These are phyloP conservation scores for Centrocercus urophasianus DNA, from an alignment of 2,113 vertebrate species.

Conservation along the genomic window DNA sequence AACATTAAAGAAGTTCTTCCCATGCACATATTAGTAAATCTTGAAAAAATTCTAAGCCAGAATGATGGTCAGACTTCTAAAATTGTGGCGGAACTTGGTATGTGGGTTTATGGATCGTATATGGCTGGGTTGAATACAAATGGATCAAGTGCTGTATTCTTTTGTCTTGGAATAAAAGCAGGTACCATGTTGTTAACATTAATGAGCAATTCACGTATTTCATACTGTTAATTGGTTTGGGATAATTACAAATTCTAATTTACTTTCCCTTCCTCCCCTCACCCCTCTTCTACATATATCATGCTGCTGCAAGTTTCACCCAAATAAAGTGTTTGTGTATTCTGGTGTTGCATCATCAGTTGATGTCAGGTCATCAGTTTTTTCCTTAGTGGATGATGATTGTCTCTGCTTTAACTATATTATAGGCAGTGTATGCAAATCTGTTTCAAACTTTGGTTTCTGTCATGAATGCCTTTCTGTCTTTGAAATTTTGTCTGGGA, in stretches of 20 bases:
- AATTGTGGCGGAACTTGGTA: fast-evolving
- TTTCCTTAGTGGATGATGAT: not conserved
- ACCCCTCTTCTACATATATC: fast-evolving
- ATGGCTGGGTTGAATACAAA: not conserved
- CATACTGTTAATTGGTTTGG: not conserved
- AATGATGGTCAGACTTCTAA: not conserved
- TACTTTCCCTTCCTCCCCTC: not conserved
- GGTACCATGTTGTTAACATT: fast-evolving
- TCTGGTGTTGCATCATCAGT: not conserved
- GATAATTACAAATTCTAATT: not conserved
- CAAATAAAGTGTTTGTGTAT: not conserved
- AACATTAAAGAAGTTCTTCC: fast-evolving
- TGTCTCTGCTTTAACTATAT: not conserved
- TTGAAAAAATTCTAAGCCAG: not conserved
- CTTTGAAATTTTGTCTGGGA: not conserved
- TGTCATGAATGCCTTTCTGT: not conserved
- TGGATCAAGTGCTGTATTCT: not conserved
- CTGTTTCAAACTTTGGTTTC: not conserved
- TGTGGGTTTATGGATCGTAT: not conserved
- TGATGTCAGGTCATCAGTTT: not conserved
- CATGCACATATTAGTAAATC: fast-evolving
- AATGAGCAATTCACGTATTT: not conserved
- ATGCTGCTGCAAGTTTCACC: not conserved
- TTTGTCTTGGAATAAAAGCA: not conserved
- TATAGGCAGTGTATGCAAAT: not conserved